These are phyloP conservation scores for Lineus longissimus DNA, from an alignment of 1,140 invertebrate genomes.

Conservation along the genomic window DNA sequence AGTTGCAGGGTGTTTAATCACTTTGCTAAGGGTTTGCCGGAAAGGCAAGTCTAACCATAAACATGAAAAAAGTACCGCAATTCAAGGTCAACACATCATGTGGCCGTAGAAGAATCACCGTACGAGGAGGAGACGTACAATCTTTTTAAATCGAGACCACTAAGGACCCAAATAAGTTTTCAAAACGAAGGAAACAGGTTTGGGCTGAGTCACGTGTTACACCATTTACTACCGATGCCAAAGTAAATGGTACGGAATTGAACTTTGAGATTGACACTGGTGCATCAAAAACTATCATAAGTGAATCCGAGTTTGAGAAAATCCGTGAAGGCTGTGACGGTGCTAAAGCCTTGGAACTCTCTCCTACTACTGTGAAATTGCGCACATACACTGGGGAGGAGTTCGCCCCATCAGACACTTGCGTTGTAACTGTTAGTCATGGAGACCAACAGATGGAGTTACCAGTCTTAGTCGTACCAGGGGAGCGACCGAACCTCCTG, in stretches of 20 bases:
- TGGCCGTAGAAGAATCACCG: no score
- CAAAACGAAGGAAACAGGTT: no score
- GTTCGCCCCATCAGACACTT: constrained; percentile 10
- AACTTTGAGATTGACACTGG: constrained; percentile 20
- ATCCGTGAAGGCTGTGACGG: background rate
- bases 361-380: constrained; percentile 10
- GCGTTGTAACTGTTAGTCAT: constrained; percentile 14
- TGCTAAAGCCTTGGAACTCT: background rate
- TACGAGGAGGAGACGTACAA: no score
- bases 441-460: background rate
- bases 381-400: constrained; percentile 19
- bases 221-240: no score
- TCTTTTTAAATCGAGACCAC: no score
- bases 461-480: constrained; percentile 10
- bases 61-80: no score
- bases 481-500: constrained; percentile 15
- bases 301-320: constrained; percentile 13
- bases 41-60: background rate
- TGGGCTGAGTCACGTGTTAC: no score
- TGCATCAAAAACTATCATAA: constrained; percentile 13
- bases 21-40: background rate
- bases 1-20: background rate
- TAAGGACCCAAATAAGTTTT: no score
- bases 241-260: background rate
- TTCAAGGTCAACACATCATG: no score